Evolutionary conservation across 2,888 invertebrate species (phyloP).

Genomic region (Stegophylla sp.): DNA sequence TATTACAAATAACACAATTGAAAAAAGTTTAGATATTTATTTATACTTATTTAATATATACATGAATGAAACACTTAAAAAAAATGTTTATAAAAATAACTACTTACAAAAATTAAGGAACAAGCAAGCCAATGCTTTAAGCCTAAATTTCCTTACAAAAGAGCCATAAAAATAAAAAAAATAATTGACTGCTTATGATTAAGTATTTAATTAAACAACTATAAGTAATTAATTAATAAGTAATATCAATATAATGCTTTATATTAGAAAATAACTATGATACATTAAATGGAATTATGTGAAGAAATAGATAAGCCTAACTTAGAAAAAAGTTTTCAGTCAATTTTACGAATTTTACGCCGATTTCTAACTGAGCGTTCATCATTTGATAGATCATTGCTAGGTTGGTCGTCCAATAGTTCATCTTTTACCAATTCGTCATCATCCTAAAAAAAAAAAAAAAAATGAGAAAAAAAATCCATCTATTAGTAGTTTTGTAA

Average conservation of each 20-base stretch:
- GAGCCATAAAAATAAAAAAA: conserved; percentile 29
- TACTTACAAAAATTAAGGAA: conserved; percentile 54
- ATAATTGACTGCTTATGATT: conserved; percentile 38
- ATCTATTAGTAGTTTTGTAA: too few relatives aligned
- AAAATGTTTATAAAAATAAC: conserved; percentile 41
- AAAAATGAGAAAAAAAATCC: conserved; percentile 2
- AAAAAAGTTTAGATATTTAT: conserved; percentile 31
- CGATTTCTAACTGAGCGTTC: conserved; percentile 69
- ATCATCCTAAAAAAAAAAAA: conserved; percentile 64
- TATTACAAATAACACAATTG: conserved; percentile 5
- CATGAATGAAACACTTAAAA: conserved; percentile 28
- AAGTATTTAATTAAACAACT: conserved; percentile 21
- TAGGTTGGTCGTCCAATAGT: conserved; percentile 65
- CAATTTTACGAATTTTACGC: conserved; percentile 77
- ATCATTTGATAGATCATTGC: conserved; percentile 63
- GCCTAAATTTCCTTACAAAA: conserved; percentile 43
- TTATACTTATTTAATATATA: conserved; percentile 45
- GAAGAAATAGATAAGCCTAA: conserved; percentile 38
- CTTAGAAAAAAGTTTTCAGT: conserved; percentile 65
- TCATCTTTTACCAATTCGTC: conserved; percentile 73
- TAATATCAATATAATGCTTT: conserved; percentile 33
- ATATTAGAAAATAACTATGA: conserved; percentile 38
- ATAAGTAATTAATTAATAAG: conserved; percentile 34
- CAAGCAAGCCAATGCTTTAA: conserved; percentile 46
- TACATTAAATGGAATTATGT: conserved; percentile 49